Percentiles rank a stretch among this genome's conserved stretches.
These are phyloP conservation scores for Echinarachnius parma DNA, from an alignment of 53 echinoderm and acorn worm species.

Conservation along the genomic window DNA sequence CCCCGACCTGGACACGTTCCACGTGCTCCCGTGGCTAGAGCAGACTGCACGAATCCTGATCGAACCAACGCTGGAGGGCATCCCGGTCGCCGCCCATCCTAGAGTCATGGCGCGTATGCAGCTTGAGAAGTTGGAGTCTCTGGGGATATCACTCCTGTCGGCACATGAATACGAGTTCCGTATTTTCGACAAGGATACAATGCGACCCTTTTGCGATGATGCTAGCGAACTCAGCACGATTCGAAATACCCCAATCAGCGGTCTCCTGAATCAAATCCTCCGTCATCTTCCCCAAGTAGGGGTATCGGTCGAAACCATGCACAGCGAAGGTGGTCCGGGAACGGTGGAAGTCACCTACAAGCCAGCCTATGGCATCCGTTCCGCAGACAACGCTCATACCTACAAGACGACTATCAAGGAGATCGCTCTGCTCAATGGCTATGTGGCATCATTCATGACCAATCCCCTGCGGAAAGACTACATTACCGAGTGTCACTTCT, in stretches of 20 bases:
- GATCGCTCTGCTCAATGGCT: constrained; percentile 43
- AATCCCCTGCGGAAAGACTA: constrained; percentile 39
- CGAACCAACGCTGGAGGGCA: too few relatives aligned
- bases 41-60: constrained; percentile 5
- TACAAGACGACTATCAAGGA: constrained; percentile 59
- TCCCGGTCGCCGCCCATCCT: too few relatives aligned
- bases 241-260: background rate
- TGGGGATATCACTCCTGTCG: background rate
- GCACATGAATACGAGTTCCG: constrained; percentile 6
- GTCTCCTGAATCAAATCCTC: background rate
- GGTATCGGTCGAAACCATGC: constrained; percentile 42
- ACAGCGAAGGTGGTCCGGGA: constrained; percentile 52
- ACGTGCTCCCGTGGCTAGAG: constrained; percentile 1
- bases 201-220: background rate
- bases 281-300: constrained; percentile 25
- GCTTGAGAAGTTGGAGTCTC: constrained; percentile 3
- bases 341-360: constrained; percentile 59
- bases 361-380: constrained; percentile 48
- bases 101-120: too few relatives aligned
- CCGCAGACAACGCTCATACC: constrained; percentile 56
- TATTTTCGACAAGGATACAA: background rate
- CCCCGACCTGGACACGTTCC: constrained; percentile 7
- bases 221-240: background rate
- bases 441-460: constrained; percentile 61
- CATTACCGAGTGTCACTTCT: constrained; percentile 30